These are phyloP conservation scores for Melolontha melolontha DNA, from an alignment of 2,888 invertebrate genomes.

Conservation along the genomic window DNA sequence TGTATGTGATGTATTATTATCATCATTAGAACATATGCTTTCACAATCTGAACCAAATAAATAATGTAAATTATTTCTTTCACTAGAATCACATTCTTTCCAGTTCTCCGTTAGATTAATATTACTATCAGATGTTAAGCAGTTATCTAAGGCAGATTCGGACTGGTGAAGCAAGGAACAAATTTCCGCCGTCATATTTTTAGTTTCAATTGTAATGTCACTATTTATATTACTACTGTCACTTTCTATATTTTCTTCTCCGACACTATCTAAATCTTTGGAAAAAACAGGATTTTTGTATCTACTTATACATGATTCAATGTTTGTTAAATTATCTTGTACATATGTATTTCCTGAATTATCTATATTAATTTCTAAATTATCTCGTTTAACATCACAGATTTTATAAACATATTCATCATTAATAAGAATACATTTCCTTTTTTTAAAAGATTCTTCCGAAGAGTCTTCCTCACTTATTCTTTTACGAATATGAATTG, in stretches of 20 bases:
- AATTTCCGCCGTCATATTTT: conserved; percentile 8
- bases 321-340: background rate
- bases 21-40: conserved; percentile 15
- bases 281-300: background rate
- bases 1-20: background rate
- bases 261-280: too few species aligned
- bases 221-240: background rate
- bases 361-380: background rate
- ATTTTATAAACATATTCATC: background rate
- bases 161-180: background rate
- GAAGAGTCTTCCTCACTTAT: background rate
- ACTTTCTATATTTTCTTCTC: too few species aligned
- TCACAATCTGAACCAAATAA: conserved; percentile 30
- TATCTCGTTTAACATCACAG: conserved; percentile 1
- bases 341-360: background rate
- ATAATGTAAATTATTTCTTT: background rate
- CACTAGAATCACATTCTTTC: background rate
- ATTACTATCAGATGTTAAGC: too few species aligned
- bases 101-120: background rate
- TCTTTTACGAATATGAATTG: conserved; percentile 15
- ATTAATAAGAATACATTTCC: conserved; percentile 11
- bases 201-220: background rate
- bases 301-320: background rate
- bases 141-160: background rate
- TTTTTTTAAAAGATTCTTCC: background rate